Base-by-base conservation (phyloP, 2,113 vertebrate genomes). In the Anoura caudifer region DNA sequence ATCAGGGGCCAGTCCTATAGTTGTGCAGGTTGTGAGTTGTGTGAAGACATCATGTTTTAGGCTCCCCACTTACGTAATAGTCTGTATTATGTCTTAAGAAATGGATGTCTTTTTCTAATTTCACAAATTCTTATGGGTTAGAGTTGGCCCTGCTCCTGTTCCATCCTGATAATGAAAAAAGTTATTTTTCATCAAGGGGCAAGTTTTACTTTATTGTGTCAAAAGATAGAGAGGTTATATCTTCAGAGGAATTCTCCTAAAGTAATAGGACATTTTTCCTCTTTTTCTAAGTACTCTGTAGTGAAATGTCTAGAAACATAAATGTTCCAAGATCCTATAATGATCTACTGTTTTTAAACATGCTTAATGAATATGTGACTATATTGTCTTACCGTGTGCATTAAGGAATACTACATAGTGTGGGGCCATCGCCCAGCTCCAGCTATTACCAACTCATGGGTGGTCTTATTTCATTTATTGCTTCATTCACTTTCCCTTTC, bases 181-280 rank as follows among this genome's bases (percentile, higher is more conserved):
- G 16, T 54, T 81, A 65, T 20, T 90, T 94, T 24, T 92, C 63
- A 69, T 61, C 24, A 56, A n/a, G 47, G 36, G 36, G 12, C 38
- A 92, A 31, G 69, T 82, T 90, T 87, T 50, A 12, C 47, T 54
- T 82, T 59, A 45, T n/a, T 81, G 14, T 95, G 41, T 77, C 52
- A 79, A 77, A 97, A 91, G 33, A 82, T 76, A 73, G 61, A 4
- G 52, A 92, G 4, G 28, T 73, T 79, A 67, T 7, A 36, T 92
- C 50, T 95, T 92, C 56, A 85, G 86, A 86, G 70, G 88, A 52
- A 14, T 75, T 92, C 73, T 75, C 67, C 76, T 86, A 16, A 90
- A 63, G 45, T 93, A 77, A 95, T 85, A 22, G 52, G 52, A 41
- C 50, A 50, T 93, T 96, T 93, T 93, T 11, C 17, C 15, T 82